Conservation (phyloP, 92 coral and sea anemone genomes). For the Parazoanthus swiftii region DNA sequence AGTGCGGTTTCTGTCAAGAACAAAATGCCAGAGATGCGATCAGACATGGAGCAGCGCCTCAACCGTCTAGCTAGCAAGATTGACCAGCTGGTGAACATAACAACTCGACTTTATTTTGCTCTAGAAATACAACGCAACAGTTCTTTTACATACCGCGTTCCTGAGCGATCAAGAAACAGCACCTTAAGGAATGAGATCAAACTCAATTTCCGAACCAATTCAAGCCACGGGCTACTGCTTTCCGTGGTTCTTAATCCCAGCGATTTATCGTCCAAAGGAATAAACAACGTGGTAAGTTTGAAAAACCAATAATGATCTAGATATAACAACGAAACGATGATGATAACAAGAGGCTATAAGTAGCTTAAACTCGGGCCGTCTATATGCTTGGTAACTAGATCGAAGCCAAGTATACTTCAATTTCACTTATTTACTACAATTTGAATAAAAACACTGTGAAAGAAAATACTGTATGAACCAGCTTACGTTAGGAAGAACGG, state of each 20-base stretch:
- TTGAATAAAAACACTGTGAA: too few species aligned
- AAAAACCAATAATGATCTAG: not conserved
- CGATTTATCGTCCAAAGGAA: constrained; percentile 2
- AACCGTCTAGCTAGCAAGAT: not conserved
- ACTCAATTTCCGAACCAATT: constrained; percentile 64
- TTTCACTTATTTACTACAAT: too few species aligned
- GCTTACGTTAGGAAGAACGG: too few species aligned
- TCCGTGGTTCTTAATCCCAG: constrained; percentile 46
- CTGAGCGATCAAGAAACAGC: constrained; percentile 43
- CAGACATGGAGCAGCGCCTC: constrained; percentile 21
- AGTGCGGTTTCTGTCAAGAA: constrained; percentile 38
- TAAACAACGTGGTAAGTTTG: constrained; percentile 36
- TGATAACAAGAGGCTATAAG: too few species aligned
- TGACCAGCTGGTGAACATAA: constrained; percentile 22
- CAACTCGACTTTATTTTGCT: constrained; percentile 43
- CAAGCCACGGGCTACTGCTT: constrained; percentile 61
- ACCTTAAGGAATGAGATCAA: constrained; percentile 48
- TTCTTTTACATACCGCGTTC: constrained; percentile 42
- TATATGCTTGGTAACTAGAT: too few species aligned
- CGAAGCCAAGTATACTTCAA: too few species aligned
- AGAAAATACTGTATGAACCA: too few species aligned
- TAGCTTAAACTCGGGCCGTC: too few species aligned
- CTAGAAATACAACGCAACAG: constrained; percentile 44
- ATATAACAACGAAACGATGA: not conserved
- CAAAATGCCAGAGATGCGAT: constrained; percentile 16